Base-by-base conservation (phyloP, 1,140 invertebrate genomes). In the Euschistus heros region DNA sequence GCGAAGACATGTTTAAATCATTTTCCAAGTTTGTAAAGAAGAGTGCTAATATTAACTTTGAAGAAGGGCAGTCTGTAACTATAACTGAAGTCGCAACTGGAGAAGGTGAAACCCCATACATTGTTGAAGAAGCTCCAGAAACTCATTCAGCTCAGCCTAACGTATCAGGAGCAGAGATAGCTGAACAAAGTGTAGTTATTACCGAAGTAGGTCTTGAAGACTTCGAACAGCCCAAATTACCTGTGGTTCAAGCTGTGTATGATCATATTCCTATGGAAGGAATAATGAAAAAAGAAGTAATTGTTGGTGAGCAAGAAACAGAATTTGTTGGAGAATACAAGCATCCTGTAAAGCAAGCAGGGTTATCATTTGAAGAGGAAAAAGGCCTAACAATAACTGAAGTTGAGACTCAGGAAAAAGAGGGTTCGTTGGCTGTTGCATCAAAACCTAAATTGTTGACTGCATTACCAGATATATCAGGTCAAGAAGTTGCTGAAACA, bases 61-160 rank as follows among this genome's bases (percentile, higher is more conserved):
- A 76, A 69, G 77, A 80, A 74, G 76, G 73, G 46, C 71, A 78
- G 72, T 70, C 77, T 67, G 46, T 82, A 14, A 73, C 76, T 67
- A 72, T 82, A 13, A 75, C 70, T 72, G 81, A 83, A 75, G 75
- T 75, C 14, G 42, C 69, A 46, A 71, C 81, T 30, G 68, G 69
- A 15, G 69, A 75, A 54, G 69, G 70, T 63, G 68, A 69, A 59
- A 74, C 69, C 66, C 79, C 78, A 7, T 73, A 77, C 68, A 67
- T 55, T 15, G 72, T 68, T 2, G 74, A 78, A 73, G 79, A 81
- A 30, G 70, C 72, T 1, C 61, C 81, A 13, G 75, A 78, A 59
- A 75, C 80, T 65, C 64, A 69, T 55, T 63, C 52, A 7, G 67
- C 67, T 15, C 37, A 61, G 18, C 67, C 62, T 3, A 57, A 26